Percentiles rank a stretch among this genome's conserved stretches.
phyloP scores from a whole-genome alignment of 1,140 invertebrate genomes.

The Oreohelix idahoensis region DNA sequence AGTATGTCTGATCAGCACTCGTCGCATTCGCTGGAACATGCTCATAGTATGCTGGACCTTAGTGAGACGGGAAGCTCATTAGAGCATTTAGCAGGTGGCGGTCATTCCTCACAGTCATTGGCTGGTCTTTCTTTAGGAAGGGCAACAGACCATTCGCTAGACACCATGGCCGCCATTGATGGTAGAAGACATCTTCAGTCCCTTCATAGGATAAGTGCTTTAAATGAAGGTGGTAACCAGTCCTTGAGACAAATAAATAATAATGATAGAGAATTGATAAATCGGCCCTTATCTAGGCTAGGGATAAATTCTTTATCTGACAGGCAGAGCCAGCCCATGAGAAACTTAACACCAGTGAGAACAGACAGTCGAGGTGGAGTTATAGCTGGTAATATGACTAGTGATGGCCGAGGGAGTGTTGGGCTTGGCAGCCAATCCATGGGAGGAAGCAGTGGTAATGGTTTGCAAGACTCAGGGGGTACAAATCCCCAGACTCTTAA shows the following conservation, averaged over 20 bases:
- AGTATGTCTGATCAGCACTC: not conserved
- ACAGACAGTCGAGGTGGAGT: not conserved
- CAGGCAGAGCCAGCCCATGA: slow-evolving; percentile 28
- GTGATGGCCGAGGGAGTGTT: slow-evolving; percentile 20
- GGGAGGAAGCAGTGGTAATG: slow-evolving; percentile 6
- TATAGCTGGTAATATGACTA: not conserved
- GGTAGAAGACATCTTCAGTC: not conserved
- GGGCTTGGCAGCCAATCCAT: slow-evolving; percentile 1
- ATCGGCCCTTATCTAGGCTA: slow-evolving; percentile 16
- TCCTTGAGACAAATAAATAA: not conserved
- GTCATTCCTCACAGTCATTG: slow-evolving; percentile 27
- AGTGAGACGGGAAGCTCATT: slow-evolving; percentile 24
- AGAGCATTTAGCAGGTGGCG: slow-evolving; percentile 33
- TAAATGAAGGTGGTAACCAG: not conserved
- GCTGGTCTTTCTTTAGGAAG: not conserved
- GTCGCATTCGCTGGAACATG: slow-evolving; percentile 14
- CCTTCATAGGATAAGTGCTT: slow-evolving; percentile 3
- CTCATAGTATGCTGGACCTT: slow-evolving; percentile 26
- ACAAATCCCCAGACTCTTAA: not conserved
- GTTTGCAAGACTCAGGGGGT: not conserved
- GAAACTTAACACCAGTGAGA: slow-evolving; percentile 26
- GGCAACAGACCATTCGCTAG: not conserved
- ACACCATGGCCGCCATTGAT: not conserved
- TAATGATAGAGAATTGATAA: slow-evolving; percentile 4
- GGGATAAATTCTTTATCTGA: not conserved